Conservation (phyloP, 2,113 vertebrate species). For the Pygoscelis adeliae region DNA sequence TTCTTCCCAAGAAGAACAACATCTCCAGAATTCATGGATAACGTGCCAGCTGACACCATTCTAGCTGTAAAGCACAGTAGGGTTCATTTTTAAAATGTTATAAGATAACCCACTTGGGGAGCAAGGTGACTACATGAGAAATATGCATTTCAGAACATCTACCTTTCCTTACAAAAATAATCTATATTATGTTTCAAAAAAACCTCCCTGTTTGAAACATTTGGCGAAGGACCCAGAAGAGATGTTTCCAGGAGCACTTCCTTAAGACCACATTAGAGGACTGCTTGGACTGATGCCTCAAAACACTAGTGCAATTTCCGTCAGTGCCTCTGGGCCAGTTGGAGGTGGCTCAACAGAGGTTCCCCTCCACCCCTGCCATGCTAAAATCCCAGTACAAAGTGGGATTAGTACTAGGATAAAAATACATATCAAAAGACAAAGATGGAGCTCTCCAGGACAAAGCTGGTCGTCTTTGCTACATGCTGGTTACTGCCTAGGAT, state of each 20-base stretch:
- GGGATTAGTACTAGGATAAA: neutral
- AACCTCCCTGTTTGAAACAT: neutral
- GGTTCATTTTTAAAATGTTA: neutral
- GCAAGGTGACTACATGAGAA: neutral
- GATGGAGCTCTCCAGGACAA: neutral
- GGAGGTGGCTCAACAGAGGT: neutral
- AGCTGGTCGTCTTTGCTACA: neutral
- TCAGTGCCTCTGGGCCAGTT: neutral
- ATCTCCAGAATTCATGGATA: neutral
- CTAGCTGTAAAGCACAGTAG: neutral
- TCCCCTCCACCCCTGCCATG: neutral
- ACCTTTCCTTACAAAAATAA: neutral
- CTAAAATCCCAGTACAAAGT: neutral
- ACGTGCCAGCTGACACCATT: neutral
- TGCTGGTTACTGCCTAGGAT: neutral
- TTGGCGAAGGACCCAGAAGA: neutral
- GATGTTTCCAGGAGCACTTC: neutral
- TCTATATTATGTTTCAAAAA: neutral
- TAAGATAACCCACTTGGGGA: neutral
- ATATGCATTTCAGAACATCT: accelerated
- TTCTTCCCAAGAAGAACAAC: neutral
- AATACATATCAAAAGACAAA: neutral
- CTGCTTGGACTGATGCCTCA: neutral
- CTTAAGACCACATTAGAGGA: neutral
- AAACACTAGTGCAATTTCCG: neutral